phyloP scores from a whole-genome alignment of 2,113 vertebrate species.

The Holacanthus passer region DNA sequence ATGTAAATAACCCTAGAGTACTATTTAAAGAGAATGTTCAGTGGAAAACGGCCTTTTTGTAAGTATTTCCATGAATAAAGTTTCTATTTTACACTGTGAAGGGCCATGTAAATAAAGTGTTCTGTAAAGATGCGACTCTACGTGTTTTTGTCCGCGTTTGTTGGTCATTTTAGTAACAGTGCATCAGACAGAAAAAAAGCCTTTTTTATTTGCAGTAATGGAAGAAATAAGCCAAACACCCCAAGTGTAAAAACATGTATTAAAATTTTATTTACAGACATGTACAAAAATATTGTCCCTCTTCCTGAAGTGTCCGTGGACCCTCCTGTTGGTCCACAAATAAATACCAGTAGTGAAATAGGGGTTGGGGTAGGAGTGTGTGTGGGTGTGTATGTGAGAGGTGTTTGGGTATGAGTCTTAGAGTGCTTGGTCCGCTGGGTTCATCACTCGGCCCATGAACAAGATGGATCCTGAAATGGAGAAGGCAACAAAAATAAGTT shows the following conservation, averaged over 20 bases:
- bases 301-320: conserved; percentile 71
- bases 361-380: conserved; percentile 1
- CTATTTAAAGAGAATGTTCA: conserved; percentile 86
- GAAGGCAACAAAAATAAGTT: neutral
- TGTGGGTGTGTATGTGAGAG: conserved; percentile 1
- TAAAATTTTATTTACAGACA: conserved; percentile 87
- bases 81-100: conserved; percentile 95
- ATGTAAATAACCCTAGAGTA: conserved; percentile 98
- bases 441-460: conserved; percentile 90
- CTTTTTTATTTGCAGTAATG: neutral
- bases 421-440: conserved; percentile 81
- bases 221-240: conserved; percentile 40
- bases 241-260: conserved; percentile 74
- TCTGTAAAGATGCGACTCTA: conserved; percentile 61
- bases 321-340: conserved; percentile 65
- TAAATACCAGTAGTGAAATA: conserved; percentile 70
- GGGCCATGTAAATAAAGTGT: conserved; percentile 84
- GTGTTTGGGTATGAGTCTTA: conserved; percentile 23
- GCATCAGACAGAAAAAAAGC: neutral
- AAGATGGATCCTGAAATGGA: conserved; percentile 87
- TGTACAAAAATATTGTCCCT: conserved; percentile 83
- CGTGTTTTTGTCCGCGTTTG: neutral
- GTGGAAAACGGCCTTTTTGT: conserved; percentile 92
- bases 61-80: conserved; percentile 96
- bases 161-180: neutral